Base-by-base conservation (phyloP, 1,140 invertebrate genomes). In the Orussus abietinus region DNA sequence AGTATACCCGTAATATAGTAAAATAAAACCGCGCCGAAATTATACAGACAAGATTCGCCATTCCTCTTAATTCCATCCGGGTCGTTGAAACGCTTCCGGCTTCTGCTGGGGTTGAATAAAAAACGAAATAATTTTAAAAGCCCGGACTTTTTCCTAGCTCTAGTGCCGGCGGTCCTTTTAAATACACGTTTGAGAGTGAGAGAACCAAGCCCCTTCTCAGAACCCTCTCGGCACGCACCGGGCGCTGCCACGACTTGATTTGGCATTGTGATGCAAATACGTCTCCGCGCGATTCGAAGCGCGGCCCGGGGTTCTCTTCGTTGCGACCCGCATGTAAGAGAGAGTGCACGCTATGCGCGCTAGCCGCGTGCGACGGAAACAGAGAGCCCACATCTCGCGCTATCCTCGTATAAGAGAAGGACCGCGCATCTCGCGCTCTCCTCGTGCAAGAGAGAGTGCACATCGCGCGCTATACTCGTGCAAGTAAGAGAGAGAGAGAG, bases 181-280 rank as follows among this genome's bases (percentile, higher is more conserved):
- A 13, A 10, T 33, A 17, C 19, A 10, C 31, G 15, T 3, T 17
- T 13, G 11, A 12, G 15, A 15, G 9, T 33, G 15, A 33, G 20
- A 6, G 10, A 26, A 4, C 29, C 4, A 19, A 30, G 25, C 17
- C 12, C 17, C 14, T 18, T 29, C 17, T 3, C 26, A 38, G 13
- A n/a, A 9, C 10, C 26, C 13, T 18, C 11, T 36, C 34, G 18
- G 34, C 2, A 36, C 21, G 34, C 34, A 36, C 34, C 34, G 11
- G 34, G 18, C 17, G 15, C 38, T 20, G 13, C 30, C 26, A 19
- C 33, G 35, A 35, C 46, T 57, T 52, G 57, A 60, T 60, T 57
- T 47, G 44, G 45, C 48, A 60, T 60, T 60, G 57, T 60, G 45
- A 60, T 60, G 57, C 54, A 59, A 59, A 60, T 60, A 29, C 35